These are phyloP conservation scores for Laspeyria flexula DNA, from an alignment of 2,888 invertebrate species.

Conservation along the genomic window DNA sequence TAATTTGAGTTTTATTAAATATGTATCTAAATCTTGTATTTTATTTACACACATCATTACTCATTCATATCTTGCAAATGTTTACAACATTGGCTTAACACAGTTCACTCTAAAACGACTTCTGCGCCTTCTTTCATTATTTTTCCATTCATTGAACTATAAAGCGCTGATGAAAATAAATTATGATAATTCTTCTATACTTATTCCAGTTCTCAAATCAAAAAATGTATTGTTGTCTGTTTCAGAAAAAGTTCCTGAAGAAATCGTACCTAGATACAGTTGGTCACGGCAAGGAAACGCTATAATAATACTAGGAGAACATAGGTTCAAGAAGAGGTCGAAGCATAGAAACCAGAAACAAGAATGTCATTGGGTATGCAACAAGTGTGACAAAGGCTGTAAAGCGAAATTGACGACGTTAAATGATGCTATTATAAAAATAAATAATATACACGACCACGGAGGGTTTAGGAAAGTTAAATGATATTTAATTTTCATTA, in stretches of 20 bases:
- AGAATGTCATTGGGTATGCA: constrained; percentile 79
- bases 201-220: no score
- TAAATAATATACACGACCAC: constrained; percentile 73
- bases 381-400: constrained; percentile 77
- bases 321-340: constrained; percentile 78
- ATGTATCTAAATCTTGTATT: not conserved
- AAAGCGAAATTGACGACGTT: constrained; percentile 75
- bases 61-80: no score
- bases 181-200: no score
- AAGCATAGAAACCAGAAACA: constrained; percentile 69
- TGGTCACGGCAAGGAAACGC: constrained; percentile 80
- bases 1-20: not conserved
- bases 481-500: constrained; percentile 29
- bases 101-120: no score
- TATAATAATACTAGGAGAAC: constrained; percentile 74
- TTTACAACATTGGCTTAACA: no score
- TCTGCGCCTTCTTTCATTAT: no score
- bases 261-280: constrained; percentile 66
- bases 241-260: constrained; percentile 44
- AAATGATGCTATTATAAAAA: constrained; percentile 74
- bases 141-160: no score
- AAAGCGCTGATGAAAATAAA: no score
- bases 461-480: constrained; percentile 55
- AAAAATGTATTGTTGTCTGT: not conserved
- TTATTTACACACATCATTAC: no score